phyloP scores from a whole-genome alignment of 2,113 vertebrate species.

The Onychostoma macrolepis region DNA sequence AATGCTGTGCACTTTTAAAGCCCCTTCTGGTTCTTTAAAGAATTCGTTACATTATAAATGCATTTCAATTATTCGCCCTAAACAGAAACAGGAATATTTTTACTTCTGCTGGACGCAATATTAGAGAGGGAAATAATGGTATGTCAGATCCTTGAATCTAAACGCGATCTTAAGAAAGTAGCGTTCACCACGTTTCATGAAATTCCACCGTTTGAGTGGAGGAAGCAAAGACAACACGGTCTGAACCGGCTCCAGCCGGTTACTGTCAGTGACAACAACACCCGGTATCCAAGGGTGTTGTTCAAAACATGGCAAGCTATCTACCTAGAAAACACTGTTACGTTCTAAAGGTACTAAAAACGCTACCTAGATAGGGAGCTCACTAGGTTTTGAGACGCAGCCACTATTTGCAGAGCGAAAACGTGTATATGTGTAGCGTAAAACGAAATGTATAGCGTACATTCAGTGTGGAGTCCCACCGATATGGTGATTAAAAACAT shows the following conservation, averaged over 20 bases:
- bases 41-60: not conserved
- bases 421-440: not conserved
- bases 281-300: not conserved
- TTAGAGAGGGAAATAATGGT: not conserved
- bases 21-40: not conserved
- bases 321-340: not conserved
- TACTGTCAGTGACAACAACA: conserved; percentile 15
- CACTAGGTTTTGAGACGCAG: not conserved
- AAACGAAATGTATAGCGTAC: not conserved
- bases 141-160: not conserved
- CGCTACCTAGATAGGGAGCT: not conserved
- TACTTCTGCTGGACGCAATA: not conserved
- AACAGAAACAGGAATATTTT: not conserved
- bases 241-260: conserved; percentile 70
- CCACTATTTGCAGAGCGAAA: not conserved
- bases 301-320: not conserved
- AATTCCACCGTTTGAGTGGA: not conserved
- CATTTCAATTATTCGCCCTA: not conserved
- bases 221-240: not conserved
- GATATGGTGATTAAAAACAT: not conserved
- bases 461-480: not conserved
- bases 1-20: not conserved
- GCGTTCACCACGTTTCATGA: not conserved
- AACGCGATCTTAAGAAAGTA: not conserved
- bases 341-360: not conserved